A percentile compares a stretch with the other conserved stretches of the same genome.
phyloP scores from a whole-genome alignment of 1,140 invertebrate genomes.

The Drepana arcuata region DNA sequence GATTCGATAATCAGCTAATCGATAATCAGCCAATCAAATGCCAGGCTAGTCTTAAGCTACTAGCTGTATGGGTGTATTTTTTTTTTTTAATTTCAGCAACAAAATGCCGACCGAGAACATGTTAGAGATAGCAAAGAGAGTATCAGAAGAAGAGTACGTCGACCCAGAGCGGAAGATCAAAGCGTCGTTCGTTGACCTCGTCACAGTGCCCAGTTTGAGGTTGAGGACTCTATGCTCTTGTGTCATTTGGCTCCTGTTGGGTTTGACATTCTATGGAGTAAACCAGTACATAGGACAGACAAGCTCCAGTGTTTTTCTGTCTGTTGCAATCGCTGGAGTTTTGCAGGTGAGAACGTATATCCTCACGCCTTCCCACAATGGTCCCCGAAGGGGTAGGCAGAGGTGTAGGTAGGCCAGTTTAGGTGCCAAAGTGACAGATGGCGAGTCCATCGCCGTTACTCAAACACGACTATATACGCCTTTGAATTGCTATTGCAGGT shows the following conservation, averaged over 20 bases:
- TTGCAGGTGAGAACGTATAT: too few relatives aligned
- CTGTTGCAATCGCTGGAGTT: not conserved
- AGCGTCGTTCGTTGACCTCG: not conserved
- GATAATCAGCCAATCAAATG: not conserved
- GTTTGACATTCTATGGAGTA: not conserved
- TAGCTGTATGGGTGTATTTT: too few relatives aligned
- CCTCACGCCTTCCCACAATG: too few relatives aligned
- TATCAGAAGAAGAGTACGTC: constrained; percentile 11
- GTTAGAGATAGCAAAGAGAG: constrained; percentile 10
- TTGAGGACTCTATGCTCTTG: not conserved
- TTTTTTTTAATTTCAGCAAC: constrained; percentile 27
- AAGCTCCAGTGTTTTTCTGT: not conserved
- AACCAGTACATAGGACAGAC: constrained; percentile 1
- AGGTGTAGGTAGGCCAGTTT: too few relatives aligned
- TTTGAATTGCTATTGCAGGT: too few relatives aligned
- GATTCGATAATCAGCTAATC: not conserved
- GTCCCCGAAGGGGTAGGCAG: too few relatives aligned
- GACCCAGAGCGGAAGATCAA: not conserved
- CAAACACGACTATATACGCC: too few relatives aligned
- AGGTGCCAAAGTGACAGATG: too few relatives aligned
- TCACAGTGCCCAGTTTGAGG: constrained; percentile 36
- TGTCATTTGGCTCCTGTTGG: not conserved
- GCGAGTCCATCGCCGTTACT: too few relatives aligned
- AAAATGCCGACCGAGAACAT: constrained; percentile 15
- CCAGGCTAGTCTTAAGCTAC: not conserved